A percentile compares a stretch with the other conserved stretches of the same genome.
phyloP scores from a whole-genome alignment of 2,888 invertebrate species.

The Lasioglossum lativentre region DNA sequence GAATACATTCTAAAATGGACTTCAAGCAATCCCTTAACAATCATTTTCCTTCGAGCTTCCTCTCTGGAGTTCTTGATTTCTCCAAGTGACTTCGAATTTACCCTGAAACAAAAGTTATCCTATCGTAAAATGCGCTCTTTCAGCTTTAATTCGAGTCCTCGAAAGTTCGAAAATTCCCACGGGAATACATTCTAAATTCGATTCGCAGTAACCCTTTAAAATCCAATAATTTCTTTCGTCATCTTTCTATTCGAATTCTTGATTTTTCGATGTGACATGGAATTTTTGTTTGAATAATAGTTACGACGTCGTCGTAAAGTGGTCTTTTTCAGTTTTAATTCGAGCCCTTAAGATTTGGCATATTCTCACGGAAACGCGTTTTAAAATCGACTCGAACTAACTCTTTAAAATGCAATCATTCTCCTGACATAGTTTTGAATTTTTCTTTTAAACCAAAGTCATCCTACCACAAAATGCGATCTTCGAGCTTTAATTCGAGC shows the following conservation, averaged over 20 bases:
- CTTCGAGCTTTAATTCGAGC: background rate
- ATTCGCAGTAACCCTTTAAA: background rate
- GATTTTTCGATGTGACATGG: background rate
- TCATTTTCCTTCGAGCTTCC: too few species aligned
- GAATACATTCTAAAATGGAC: background rate
- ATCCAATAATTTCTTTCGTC: background rate
- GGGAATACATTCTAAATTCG: background rate
- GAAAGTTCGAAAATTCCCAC: background rate
- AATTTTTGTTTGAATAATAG: background rate
- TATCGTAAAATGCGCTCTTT: background rate
- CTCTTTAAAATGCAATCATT: background rate
- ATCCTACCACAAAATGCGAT: background rate
- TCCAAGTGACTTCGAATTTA: background rate
- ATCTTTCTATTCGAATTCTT: background rate
- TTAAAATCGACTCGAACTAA: background rate
- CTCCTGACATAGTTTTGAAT: background rate
- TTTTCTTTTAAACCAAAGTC: background rate
- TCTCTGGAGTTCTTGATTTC: background rate
- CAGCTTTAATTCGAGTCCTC: background rate
- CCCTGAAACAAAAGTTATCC: background rate
- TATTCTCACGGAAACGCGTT: too few species aligned
- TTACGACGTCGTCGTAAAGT: background rate
- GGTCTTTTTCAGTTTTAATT: background rate
- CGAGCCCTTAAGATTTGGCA: background rate
- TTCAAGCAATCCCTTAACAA: too few species aligned